A percentile compares a stretch with the other conserved stretches of the same genome.
Evolutionary conservation across 1,140 invertebrate genomes (phyloP).

Genomic region (Camponotus vicinus): DNA sequence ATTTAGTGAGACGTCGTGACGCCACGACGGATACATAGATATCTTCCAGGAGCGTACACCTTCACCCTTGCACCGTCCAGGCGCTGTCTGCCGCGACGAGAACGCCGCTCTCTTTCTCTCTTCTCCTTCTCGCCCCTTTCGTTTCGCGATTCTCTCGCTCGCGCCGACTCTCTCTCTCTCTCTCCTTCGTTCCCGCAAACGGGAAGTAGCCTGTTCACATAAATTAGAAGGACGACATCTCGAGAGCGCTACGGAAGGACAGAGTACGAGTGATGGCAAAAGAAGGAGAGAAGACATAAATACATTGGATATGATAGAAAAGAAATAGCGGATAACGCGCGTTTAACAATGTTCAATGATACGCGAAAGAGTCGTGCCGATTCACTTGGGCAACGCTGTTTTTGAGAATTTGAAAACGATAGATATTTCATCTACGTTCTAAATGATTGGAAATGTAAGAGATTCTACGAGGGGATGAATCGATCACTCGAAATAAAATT

Average conservation of each 20-base stretch:
- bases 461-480: neutral
- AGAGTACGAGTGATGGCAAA: constrained; percentile 57
- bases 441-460: neutral
- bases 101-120: constrained; percentile 61
- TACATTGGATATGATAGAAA: constrained; percentile 35
- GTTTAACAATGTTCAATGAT: constrained; percentile 55
- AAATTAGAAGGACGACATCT: constrained; percentile 82
- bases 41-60: constrained; percentile 83
- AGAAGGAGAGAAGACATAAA: constrained; percentile 15
- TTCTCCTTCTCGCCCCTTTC: constrained; percentile 5
- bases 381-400: neutral
- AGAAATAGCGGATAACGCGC: constrained; percentile 21
- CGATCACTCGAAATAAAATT: neutral
- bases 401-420: neutral
- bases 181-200: constrained; percentile 70
- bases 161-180: neutral
- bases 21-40: constrained; percentile 85
- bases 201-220: constrained; percentile 82
- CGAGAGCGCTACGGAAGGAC: constrained; percentile 72
- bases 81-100: constrained; percentile 70
- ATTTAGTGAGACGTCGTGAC: constrained; percentile 85
- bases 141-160: constrained; percentile 12
- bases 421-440: neutral
- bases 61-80: constrained; percentile 74
- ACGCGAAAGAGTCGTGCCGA: constrained; percentile 28